Evolutionary conservation across 2,888 invertebrate species (phyloP).

Genomic region (Erpobdella octoculata): DNA sequence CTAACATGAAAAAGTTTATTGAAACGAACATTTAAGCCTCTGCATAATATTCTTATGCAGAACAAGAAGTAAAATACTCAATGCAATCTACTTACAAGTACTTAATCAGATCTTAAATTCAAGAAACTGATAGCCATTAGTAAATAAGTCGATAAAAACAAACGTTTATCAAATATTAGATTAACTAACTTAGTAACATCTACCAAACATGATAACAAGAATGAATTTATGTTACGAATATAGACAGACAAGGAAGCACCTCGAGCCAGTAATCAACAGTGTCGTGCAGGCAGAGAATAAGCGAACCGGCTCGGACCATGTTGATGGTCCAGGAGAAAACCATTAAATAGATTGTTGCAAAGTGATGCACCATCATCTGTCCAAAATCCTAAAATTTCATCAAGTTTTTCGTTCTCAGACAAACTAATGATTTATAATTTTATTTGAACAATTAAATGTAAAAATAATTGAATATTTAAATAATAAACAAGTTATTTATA

Average conservation of each 20-base stretch:
- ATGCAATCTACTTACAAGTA: too few species aligned
- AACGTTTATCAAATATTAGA: too few species aligned
- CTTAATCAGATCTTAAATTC: too few species aligned
- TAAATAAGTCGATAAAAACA: too few species aligned
- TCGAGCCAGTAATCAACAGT: slow-evolving; percentile 54
- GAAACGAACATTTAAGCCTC: too few species aligned
- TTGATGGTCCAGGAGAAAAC: slow-evolving; percentile 90
- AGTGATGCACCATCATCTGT: slow-evolving; percentile 97
- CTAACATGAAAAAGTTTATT: background rate
- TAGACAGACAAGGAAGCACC: too few species aligned
- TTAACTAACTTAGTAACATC: too few species aligned
- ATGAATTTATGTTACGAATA: too few species aligned
- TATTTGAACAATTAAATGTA: background rate
- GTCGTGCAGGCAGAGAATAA: slow-evolving; percentile 61
- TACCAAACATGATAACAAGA: too few species aligned
- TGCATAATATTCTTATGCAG: too few species aligned
- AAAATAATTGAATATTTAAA: background rate
- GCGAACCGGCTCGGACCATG: slow-evolving; percentile 76
- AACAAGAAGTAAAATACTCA: too few species aligned
- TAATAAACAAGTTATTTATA: background rate
- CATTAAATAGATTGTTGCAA: slow-evolving; percentile 81
- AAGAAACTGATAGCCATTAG: too few species aligned
- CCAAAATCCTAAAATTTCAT: slow-evolving; percentile 62
- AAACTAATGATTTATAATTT: background rate
- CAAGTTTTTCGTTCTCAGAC: background rate